These are phyloP conservation scores for Ellobius talpinus DNA, from an alignment of 2,113 vertebrate genomes.

Conservation along the genomic window DNA sequence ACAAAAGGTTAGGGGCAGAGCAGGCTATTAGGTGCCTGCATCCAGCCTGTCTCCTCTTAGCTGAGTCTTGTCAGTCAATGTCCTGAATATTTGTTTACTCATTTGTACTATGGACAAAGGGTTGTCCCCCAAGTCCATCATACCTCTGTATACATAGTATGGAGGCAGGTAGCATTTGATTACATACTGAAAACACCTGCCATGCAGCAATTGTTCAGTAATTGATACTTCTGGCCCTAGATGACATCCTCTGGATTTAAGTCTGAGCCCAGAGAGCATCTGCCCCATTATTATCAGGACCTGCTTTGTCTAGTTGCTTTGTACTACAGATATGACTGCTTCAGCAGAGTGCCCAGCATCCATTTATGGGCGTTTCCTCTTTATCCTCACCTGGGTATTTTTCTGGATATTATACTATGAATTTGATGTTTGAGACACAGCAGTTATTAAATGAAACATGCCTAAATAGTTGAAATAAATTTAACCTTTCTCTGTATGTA, in stretches of 20 bases:
- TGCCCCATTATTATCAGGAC: neutral
- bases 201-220: neutral
- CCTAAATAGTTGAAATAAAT: conserved; percentile 34
- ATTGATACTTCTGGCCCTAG: neutral
- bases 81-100: neutral
- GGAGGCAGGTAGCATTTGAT: neutral
- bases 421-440: neutral
- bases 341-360: neutral
- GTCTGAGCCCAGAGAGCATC: neutral
- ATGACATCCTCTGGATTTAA: neutral
- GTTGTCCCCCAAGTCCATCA: neutral
- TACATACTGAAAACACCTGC: neutral
- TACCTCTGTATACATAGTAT: neutral
- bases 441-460: neutral
- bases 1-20: neutral
- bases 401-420: neutral
- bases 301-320: neutral
- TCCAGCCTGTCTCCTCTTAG: conserved; percentile 3
- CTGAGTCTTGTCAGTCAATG: neutral
- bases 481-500: neutral
- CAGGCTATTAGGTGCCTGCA: neutral
- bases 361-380: neutral
- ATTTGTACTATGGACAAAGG: neutral
- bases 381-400: neutral
- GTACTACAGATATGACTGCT: neutral